phyloP scores from a whole-genome alignment of 2,797 vertebrate genomes.

The Chelidonichthys spinosus region DNA sequence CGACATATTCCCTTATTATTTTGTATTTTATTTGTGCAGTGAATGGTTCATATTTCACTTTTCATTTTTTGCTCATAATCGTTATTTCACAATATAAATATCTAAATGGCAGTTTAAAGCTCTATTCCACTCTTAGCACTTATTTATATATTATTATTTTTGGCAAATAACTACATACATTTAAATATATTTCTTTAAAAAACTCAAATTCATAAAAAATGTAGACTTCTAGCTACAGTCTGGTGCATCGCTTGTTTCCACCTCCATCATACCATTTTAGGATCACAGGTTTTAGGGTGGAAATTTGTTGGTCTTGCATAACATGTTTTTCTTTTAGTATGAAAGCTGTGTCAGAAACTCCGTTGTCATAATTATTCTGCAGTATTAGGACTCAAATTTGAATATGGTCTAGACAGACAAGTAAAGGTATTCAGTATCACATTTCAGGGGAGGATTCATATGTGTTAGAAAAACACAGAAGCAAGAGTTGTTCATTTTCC shows the following conservation, averaged over 20 bases:
- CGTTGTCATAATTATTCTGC: conserved; percentile 26
- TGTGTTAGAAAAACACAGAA: conserved; percentile 24
- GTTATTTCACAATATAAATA: background rate
- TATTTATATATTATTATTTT: background rate
- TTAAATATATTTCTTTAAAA: background rate
- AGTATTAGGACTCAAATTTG: conserved; percentile 18
- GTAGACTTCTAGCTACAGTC: background rate
- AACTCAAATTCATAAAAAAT: background rate
- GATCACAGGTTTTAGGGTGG: conserved; percentile 2
- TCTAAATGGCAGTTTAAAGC: background rate
- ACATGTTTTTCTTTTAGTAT: conserved; percentile 27
- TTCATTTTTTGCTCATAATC: background rate
- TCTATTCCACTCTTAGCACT: background rate
- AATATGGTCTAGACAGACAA: conserved; percentile 46
- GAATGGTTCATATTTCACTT: background rate
- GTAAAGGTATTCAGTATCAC: background rate
- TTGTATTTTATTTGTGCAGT: background rate
- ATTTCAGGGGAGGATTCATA: background rate
- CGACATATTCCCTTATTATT: background rate
- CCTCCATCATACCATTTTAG: conserved; percentile 11
- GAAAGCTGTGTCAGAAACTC: conserved; percentile 15
- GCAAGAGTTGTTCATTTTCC: conserved; percentile 28
- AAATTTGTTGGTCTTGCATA: conserved; percentile 41
- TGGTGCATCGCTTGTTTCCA: background rate
- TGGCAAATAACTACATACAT: background rate